Evolutionary conservation across 2,888 invertebrate species (phyloP).

Genomic region (Bursaphelenchus okinawaensis): DNA sequence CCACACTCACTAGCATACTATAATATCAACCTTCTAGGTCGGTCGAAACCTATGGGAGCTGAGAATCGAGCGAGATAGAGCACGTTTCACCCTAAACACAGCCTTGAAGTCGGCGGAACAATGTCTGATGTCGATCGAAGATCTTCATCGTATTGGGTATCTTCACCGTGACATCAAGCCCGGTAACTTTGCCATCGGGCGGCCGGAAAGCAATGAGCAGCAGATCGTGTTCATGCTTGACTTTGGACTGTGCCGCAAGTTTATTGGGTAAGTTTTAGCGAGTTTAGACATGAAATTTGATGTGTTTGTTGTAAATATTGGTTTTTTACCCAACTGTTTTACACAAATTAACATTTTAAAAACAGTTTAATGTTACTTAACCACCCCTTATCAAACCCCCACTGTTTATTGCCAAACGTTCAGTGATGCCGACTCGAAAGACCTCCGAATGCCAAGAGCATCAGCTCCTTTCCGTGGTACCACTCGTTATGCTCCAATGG

Average conservation of each 20-base stretch:
- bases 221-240: conserved; percentile 45
- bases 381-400: no score
- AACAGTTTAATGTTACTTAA: no score
- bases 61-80: conserved; percentile 28
- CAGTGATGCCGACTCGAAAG: conserved; percentile 23
- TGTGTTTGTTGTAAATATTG: neutral
- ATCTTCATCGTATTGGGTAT: conserved; percentile 37
- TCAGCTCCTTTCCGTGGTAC: conserved; percentile 46
- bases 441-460: conserved; percentile 36
- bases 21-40: no score
- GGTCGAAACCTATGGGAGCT: conserved; percentile 48
- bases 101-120: conserved; percentile 21
- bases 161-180: conserved; percentile 36
- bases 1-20: no score
- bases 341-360: no score
- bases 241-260: conserved; percentile 45
- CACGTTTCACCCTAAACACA: conserved; percentile 18
- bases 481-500: conserved; percentile 43
- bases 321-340: no score
- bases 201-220: conserved; percentile 30
- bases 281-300: neutral
- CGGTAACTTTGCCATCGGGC: conserved; percentile 39
- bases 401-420: neutral
- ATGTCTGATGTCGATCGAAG: conserved; percentile 21
- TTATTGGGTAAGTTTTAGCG: conserved; percentile 19